A percentile compares a stretch with the other conserved stretches of the same genome.
These are phyloP conservation scores for Eupelmus urozonus DNA, from an alignment of 2,888 invertebrate species.

Conservation along the genomic window DNA sequence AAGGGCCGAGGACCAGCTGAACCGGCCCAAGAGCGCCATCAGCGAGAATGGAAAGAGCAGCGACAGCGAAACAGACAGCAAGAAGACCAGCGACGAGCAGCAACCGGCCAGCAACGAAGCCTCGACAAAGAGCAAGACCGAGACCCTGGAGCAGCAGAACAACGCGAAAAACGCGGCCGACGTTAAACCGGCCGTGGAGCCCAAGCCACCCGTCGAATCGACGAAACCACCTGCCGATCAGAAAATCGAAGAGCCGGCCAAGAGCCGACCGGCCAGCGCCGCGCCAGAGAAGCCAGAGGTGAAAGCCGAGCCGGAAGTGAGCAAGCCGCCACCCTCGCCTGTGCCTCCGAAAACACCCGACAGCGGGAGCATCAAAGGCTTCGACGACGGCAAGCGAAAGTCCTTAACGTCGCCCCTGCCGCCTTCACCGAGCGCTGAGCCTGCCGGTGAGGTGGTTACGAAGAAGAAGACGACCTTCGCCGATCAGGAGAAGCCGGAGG, in stretches of 20 bases:
- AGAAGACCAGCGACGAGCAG: constrained; percentile 64
- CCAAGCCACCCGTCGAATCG: background rate
- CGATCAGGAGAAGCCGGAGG: background rate
- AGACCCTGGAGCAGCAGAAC: constrained; percentile 3
- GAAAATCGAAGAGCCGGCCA: too few species aligned
- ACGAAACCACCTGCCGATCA: too few species aligned
- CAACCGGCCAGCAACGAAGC: background rate
- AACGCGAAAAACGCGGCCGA: background rate
- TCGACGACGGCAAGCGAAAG: constrained; percentile 70
- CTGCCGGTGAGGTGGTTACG: background rate
- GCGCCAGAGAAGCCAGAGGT: background rate
- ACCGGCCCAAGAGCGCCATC: background rate
- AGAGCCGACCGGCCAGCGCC: background rate
- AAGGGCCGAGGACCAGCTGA: background rate
- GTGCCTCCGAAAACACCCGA: constrained; percentile 12
- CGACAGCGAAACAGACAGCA: constrained; percentile 60
- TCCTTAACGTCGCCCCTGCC: constrained; percentile 62
- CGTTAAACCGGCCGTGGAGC: background rate
- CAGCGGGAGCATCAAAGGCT: constrained; percentile 66
- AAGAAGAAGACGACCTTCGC: constrained; percentile 63
- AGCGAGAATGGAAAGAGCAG: constrained; percentile 61
- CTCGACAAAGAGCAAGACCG: background rate
- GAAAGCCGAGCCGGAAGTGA: background rate
- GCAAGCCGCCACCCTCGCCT: background rate
- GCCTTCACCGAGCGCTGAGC: constrained; percentile 46